Conservation (phyloP, 1,140 invertebrate genomes). For the Musca vetustissima region DNA sequence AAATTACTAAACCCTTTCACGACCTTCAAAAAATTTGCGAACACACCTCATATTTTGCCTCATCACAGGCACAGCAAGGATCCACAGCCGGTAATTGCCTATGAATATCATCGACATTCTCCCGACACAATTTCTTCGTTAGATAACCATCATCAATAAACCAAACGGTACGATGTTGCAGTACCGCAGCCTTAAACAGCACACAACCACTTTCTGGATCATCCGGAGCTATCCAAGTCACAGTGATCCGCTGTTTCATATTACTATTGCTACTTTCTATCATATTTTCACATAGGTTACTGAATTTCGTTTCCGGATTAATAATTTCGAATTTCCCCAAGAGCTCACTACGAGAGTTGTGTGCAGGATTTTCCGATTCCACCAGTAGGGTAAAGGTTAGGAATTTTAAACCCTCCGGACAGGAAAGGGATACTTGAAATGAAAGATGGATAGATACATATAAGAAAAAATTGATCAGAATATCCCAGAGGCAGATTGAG, state of each 20-base stretch:
- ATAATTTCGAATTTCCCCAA: slow-evolving; percentile 63
- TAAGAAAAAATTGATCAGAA: neutral
- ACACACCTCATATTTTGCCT: slow-evolving; percentile 86
- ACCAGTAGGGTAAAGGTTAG: slow-evolving; percentile 70
- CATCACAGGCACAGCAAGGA: slow-evolving; percentile 88
- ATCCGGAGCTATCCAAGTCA: slow-evolving; percentile 78
- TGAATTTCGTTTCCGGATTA: slow-evolving; percentile 67
- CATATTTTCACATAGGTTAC: slow-evolving; percentile 73
- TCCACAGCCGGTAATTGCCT: slow-evolving; percentile 67
- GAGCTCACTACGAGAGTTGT: slow-evolving; percentile 30
- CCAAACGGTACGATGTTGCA: slow-evolving; percentile 81
- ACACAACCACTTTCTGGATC: slow-evolving; percentile 75
- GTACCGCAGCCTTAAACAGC: slow-evolving; percentile 73
- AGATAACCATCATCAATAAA: slow-evolving; percentile 82
- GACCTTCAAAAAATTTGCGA: too few relatives aligned
- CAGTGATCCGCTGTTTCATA: slow-evolving; percentile 67
- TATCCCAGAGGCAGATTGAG: too few relatives aligned
- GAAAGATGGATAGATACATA: neutral
- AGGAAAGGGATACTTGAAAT: slow-evolving; percentile 40
- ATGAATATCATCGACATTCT: slow-evolving; percentile 66
- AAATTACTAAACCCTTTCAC: neutral
- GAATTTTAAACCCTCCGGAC: slow-evolving; percentile 62
- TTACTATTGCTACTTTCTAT: slow-evolving; percentile 71
- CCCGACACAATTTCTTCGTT: slow-evolving; percentile 75
- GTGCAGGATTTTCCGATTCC: slow-evolving; percentile 58